phyloP scores from a whole-genome alignment of 2,888 invertebrate genomes.

The Agriopis marginaria region DNA sequence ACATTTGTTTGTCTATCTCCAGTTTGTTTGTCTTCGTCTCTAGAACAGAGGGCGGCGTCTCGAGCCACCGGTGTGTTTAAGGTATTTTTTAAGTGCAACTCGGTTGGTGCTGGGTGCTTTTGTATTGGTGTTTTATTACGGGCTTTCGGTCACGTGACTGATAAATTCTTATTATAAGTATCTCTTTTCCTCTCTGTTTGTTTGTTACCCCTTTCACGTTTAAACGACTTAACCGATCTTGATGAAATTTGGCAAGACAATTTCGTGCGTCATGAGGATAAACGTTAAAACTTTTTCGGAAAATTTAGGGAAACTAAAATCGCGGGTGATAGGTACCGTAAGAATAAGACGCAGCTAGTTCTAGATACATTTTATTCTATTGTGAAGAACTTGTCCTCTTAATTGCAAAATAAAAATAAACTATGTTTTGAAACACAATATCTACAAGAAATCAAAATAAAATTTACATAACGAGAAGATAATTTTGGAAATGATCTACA shows the following conservation, averaged over 20 bases:
- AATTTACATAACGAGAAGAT: constrained; percentile 8
- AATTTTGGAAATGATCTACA: constrained; percentile 16
- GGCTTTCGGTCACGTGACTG: constrained; percentile 2
- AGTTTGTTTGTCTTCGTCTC: constrained; percentile 82
- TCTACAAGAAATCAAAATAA: constrained; percentile 6
- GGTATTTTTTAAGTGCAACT: constrained; percentile 73
- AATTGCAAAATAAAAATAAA: constrained; percentile 12
- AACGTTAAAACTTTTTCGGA: no score
- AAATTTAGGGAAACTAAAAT: background rate
- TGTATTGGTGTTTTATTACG: constrained; percentile 49
- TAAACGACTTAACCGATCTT: background rate
- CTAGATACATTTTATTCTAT: background rate
- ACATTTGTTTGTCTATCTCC: constrained; percentile 85
- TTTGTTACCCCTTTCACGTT: background rate
- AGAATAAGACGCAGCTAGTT: background rate
- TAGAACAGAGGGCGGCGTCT: constrained; percentile 85
- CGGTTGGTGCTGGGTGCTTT: constrained; percentile 73
- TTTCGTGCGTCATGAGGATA: background rate
- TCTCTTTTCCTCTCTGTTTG: background rate
- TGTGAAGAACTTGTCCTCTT: background rate
- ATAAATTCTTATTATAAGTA: background rate
- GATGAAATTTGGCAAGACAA: background rate
- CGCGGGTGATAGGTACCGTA: background rate
- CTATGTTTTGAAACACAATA: constrained; percentile 9
- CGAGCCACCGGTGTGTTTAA: constrained; percentile 76